Evolutionary conservation across 2,113 vertebrate genomes (phyloP), one percentile per base, ranked within the genome.

Genomic region (Lophius piscatorius): DNA sequence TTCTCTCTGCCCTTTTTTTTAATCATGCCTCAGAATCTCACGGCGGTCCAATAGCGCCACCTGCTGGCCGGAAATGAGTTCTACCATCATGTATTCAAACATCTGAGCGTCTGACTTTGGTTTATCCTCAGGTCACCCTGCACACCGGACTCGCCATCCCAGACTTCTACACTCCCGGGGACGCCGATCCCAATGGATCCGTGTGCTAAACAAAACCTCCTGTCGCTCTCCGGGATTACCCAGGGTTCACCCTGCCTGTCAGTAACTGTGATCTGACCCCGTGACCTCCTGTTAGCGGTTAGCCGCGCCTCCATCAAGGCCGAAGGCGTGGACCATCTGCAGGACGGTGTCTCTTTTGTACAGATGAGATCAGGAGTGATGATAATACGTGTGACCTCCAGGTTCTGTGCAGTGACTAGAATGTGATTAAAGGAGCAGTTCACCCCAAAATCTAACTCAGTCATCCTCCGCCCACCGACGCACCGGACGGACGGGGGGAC

Each of bases 71-170:
- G 8, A 40, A 17, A 40, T 45, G 9, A 0, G 13, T 9, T 40
- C 44, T 12, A 6, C 23, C 3, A 16, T n/a, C 2, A 21, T 38
- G 38, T 9, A 42, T 33, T 46, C 28, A 9, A 18, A 35, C 13
- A 31, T 28, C 18, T 39, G 6, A 34, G 41, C 50, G 1, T n/a
- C 20, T 74, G 9, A 56, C 26, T 28, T 28, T n/a, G n/a, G 2
- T 63, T 35, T 62, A n/a, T 76, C 24, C 31, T n/a, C 81, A 99
- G 97, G 93, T 99, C 73, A 99, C 96, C 0, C 93, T 99, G 55
- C 96, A 98, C 84, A 98, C 96, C 1, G 97, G 97, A 22, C 87
- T 98, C 50, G 94, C 95, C 0, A 94, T 98, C 76, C 97, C 97
- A 0, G 96, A 98, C 39, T 96, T 98, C 93, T 98, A 97, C 90